Conservation (phyloP, 1,140 invertebrate species). For the Drosophila pachea region DNA sequence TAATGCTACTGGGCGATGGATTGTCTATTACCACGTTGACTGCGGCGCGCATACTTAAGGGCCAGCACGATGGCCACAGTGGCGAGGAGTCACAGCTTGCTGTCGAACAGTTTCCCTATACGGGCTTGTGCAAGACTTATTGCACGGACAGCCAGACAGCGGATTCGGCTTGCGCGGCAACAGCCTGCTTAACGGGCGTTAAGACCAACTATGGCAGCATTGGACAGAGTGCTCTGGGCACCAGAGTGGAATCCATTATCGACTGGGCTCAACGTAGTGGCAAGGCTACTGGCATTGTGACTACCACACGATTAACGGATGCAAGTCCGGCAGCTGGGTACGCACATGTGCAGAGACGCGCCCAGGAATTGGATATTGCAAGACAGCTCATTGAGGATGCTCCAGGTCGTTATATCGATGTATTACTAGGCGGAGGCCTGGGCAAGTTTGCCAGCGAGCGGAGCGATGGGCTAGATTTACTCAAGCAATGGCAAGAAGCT, state of each 20-base stretch:
- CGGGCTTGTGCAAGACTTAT: constrained; percentile 83
- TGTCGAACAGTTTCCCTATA: constrained; percentile 88
- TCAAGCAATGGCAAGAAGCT: constrained; percentile 79
- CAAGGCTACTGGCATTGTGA: constrained; percentile 76
- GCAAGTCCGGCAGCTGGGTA: constrained; percentile 69
- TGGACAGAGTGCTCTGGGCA: constrained; percentile 83
- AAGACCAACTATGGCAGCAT: constrained; percentile 84
- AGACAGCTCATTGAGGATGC: constrained; percentile 84
- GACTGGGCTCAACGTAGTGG: constrained; percentile 91
- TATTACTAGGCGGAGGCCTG: constrained; percentile 85
- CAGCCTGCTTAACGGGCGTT: constrained; percentile 86
- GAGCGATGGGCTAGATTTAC: constrained; percentile 79
- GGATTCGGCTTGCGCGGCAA: constrained; percentile 87
- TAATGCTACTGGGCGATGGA: constrained; percentile 88
- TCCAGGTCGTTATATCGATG: constrained; percentile 81
- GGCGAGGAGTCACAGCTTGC: constrained; percentile 85
- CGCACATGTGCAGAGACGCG: constrained; percentile 83
- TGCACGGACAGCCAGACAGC: constrained; percentile 88
- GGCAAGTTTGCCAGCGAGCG: constrained; percentile 81
- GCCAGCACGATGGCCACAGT: constrained; percentile 80
- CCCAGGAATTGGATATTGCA: constrained; percentile 85
- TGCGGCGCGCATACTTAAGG: constrained; percentile 84
- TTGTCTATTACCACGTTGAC: constrained; percentile 86
- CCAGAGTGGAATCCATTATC: constrained; percentile 83
- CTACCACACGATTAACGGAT: constrained; percentile 72